Percentiles rank a stretch among this genome's conserved stretches.
phyloP scores from a whole-genome alignment of 2,888 invertebrate genomes.

The Sesia bembeciformis region DNA sequence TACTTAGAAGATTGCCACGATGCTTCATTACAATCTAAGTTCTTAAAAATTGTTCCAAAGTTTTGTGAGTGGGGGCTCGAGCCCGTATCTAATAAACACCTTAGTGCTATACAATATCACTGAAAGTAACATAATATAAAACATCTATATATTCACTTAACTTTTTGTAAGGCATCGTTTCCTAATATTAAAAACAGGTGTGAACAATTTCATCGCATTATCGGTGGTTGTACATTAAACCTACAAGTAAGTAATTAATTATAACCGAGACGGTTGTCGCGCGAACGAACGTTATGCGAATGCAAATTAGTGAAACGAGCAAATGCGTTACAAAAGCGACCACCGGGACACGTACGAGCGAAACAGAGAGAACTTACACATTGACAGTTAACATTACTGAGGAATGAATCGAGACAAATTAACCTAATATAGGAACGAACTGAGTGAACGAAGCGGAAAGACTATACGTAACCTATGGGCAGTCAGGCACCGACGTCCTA shows the following conservation, averaged over 20 bases:
- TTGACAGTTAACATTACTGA: conserved; percentile 17
- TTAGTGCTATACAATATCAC: conserved; percentile 59
- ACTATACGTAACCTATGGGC: conserved; percentile 57
- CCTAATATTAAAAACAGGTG: conserved; percentile 65
- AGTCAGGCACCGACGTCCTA: conserved; percentile 49
- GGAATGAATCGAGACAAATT: conserved; percentile 64
- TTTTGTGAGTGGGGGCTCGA: conserved; percentile 49
- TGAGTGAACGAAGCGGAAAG: conserved; percentile 29
- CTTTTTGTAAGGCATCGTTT: conserved; percentile 68
- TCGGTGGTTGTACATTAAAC: conserved; percentile 64
- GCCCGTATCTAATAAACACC: conserved; percentile 41
- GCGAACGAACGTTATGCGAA: conserved; percentile 5
- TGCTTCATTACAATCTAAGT: conserved; percentile 71
- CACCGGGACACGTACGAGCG: conserved; percentile 14
- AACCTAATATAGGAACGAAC: conserved; percentile 64
- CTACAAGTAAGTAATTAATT: conserved; percentile 45
- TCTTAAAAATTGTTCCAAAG: conserved; percentile 67
- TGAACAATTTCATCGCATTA: conserved; percentile 51
- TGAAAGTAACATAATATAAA: conserved; percentile 71
- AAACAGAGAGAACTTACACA: conserved; percentile 1
- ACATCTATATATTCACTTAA: conserved; percentile 68
- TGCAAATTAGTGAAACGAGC: conserved; percentile 15
- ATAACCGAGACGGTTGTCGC: conserved; percentile 33
- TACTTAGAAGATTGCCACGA: conserved; percentile 69
- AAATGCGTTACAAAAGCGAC: conserved; percentile 17